Conservation (phyloP, 2,888 invertebrate genomes). For the Girardia tigrina region DNA sequence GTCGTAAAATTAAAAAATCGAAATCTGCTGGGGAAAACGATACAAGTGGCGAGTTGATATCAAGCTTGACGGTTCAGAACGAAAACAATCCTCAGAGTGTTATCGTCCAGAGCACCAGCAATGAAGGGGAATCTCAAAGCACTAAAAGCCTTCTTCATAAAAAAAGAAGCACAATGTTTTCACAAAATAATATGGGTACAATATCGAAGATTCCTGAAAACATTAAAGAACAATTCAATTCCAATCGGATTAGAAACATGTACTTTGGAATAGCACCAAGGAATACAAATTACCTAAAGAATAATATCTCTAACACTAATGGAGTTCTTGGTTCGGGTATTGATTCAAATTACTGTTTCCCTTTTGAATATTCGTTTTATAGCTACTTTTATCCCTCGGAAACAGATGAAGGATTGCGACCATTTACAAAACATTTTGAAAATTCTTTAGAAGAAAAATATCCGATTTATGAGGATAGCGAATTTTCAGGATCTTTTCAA, state of each 20-base stretch:
- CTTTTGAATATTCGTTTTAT: neutral
- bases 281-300: neutral
- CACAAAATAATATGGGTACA: neutral
- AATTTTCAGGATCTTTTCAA: neutral
- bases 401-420: neutral
- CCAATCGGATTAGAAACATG: neutral
- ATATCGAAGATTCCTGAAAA: neutral
- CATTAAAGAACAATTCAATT: neutral
- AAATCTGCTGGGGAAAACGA: neutral
- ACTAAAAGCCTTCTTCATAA: neutral
- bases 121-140: neutral
- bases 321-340: no score
- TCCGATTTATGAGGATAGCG: neutral
- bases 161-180: neutral
- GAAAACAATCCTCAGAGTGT: no score
- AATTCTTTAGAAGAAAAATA: neutral
- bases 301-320: neutral
- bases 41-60: neutral
- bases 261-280: neutral
- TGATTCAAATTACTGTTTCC: neutral
- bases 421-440: neutral
- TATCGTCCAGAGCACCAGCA: no score
- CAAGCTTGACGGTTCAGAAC: neutral
- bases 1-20: neutral
- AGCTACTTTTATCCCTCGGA: constrained; percentile 7